These are phyloP conservation scores for Sarcophaga carnaria DNA, from an alignment of 2,888 invertebrate species.

Conservation along the genomic window DNA sequence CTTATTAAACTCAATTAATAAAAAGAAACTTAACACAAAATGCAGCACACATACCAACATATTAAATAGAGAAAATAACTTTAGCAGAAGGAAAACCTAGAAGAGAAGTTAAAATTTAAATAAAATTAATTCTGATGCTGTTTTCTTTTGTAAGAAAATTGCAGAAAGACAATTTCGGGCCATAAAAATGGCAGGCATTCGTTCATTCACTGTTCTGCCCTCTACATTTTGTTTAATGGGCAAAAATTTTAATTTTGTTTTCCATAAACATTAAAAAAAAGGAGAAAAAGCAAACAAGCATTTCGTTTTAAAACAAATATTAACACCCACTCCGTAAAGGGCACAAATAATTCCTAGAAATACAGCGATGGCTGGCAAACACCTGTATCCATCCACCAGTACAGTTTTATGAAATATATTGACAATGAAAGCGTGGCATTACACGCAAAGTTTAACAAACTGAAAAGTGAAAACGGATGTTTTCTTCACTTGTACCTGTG, in stretches of 20 bases:
- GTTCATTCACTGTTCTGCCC: too few relatives aligned
- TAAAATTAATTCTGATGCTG: too few relatives aligned
- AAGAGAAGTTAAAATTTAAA: too few relatives aligned
- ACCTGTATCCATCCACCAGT: background rate
- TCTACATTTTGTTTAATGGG: too few relatives aligned
- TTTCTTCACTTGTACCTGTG: background rate
- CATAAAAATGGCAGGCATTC: too few relatives aligned
- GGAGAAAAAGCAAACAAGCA: background rate
- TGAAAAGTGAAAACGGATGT: slow-evolving; percentile 15
- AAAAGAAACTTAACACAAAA: slow-evolving; percentile 12
- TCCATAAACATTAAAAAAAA: background rate
- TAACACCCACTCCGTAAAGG: background rate
- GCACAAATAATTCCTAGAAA: background rate
- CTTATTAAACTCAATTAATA: slow-evolving; percentile 34
- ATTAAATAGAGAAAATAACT: too few relatives aligned
- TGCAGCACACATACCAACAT: background rate
- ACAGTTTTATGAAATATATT: background rate
- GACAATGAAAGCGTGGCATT: slow-evolving; percentile 9
- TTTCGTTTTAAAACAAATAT: background rate
- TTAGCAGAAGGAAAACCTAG: too few relatives aligned
- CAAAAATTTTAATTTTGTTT: too few relatives aligned
- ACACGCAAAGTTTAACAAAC: slow-evolving; percentile 25
- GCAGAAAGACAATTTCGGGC: too few relatives aligned
- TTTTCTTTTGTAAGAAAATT: too few relatives aligned
- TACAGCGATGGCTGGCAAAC: background rate